Base-by-base conservation (phyloP, 2,888 invertebrate genomes). In the Ennomos erosarius region DNA sequence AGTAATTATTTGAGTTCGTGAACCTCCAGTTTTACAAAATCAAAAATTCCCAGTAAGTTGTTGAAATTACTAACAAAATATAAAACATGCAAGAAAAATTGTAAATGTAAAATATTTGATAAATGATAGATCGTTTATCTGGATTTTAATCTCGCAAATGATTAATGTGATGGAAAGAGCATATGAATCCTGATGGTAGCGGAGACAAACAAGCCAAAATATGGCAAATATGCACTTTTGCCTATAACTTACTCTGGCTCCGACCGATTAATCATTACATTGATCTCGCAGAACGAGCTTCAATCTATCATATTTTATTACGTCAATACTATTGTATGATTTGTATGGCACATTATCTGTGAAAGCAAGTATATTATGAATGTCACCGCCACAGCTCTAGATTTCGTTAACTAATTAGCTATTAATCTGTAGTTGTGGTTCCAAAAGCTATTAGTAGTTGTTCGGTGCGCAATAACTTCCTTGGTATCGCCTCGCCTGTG, bases 221-320 rank as follows among this genome's bases (percentile, higher is more conserved):
- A 26, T 42, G 53, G 53, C 40, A 26, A 26, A 26, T 3, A 38
- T 11, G 9, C 35, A 4, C 33, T 12, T 45, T 16, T 35, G 12
- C 10, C 40, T 12, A 11, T 33, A 42, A 40, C 48, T n/a, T 37
- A 13, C 44, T 8, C 10, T 0, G 10, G 37, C 16, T 36, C 43
- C 43, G 26, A 10, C 38, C 42, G 3, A 54, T 47, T 40, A 47
- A 54, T 54, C 40, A 47, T 54, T 42, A 35, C 34, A 34, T 55
- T 48, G 43, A 38, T 37, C 38, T 37, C 38, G n/a, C 10, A 35
- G 34, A 13, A 45, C 11, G 37, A 43, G n/a, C 9, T 8, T 10
- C 16, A 35, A 38, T 16, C 2, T 9, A 13, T 12, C n/a, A 34
- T 45, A 8, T 45, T 45, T 38, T 10, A 35, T 40, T 34, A 36